A percentile compares a stretch with the other conserved stretches of the same genome.
These are phyloP conservation scores for Drepanosiphum platanoidis DNA, from an alignment of 2,888 invertebrate genomes.

Conservation along the genomic window DNA sequence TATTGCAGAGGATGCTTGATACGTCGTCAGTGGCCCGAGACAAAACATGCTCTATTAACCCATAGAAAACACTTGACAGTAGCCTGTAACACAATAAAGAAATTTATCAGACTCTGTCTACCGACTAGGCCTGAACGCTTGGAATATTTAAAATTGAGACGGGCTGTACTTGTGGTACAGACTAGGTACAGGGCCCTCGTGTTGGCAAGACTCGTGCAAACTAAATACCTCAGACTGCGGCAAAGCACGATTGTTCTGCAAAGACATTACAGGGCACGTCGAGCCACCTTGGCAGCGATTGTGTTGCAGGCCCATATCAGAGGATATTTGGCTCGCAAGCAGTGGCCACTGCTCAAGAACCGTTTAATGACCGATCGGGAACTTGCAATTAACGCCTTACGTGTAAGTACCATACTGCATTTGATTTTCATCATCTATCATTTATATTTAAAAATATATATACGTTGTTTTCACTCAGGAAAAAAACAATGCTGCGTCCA, in stretches of 20 bases:
- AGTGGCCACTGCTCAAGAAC: not conserved
- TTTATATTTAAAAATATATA: too few species aligned
- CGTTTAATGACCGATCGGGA: not conserved
- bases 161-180: not conserved
- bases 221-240: not conserved
- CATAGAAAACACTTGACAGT: not conserved
- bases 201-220: not conserved
- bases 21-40: not conserved
- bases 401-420: not conserved
- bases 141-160: not conserved
- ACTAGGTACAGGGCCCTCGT: not conserved
- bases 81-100: not conserved
- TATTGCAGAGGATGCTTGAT: not conserved
- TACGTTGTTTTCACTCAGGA: not conserved
- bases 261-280: slow-evolving; percentile 1
- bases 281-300: not conserved
- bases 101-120: not conserved
- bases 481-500: slow-evolving; percentile 13
- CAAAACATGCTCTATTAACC: not conserved
- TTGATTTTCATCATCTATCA: not conserved
- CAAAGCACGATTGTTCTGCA: not conserved
- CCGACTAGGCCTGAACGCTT: not conserved
- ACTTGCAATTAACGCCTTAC: not conserved
- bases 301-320: not conserved
- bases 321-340: not conserved